phyloP scores from a whole-genome alignment of 2,888 invertebrate species.

The Nebria salina region DNA sequence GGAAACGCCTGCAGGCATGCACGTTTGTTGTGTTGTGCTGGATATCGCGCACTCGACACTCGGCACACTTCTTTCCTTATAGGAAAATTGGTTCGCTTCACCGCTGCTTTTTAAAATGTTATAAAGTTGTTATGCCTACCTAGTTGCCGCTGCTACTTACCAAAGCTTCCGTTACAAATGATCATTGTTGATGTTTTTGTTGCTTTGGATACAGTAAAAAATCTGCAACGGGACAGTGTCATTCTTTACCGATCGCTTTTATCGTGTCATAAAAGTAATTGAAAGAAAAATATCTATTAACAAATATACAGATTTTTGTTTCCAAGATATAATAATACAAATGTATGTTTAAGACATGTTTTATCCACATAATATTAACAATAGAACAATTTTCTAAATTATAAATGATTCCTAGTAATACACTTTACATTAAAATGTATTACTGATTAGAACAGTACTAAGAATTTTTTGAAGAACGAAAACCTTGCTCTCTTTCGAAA shows the following conservation, averaged over 20 bases:
- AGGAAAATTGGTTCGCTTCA: background rate
- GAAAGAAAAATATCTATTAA: background rate
- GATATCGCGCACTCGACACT: background rate
- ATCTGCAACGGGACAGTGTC: background rate
- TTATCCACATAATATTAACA: too few species aligned
- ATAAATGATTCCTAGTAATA: too few species aligned
- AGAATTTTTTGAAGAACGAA: too few species aligned
- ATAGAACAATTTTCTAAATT: too few species aligned
- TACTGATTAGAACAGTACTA: too few species aligned
- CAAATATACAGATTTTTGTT: too few species aligned
- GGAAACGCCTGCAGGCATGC: background rate
- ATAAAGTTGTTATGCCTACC: background rate
- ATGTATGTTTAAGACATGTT: too few species aligned
- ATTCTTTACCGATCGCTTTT: background rate
- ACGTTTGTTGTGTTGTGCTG: background rate
- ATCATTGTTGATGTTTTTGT: background rate
- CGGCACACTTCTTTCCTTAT: background rate
- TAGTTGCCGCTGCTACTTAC: background rate
- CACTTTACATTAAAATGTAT: too few species aligned
- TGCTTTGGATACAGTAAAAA: background rate
- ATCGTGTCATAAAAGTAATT: background rate
- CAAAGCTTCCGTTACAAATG: background rate
- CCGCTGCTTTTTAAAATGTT: background rate
- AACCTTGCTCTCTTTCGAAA: too few species aligned
- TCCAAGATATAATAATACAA: too few species aligned